Conservation (phyloP, 2,888 invertebrate genomes). For the Microctonus hyperodae region DNA sequence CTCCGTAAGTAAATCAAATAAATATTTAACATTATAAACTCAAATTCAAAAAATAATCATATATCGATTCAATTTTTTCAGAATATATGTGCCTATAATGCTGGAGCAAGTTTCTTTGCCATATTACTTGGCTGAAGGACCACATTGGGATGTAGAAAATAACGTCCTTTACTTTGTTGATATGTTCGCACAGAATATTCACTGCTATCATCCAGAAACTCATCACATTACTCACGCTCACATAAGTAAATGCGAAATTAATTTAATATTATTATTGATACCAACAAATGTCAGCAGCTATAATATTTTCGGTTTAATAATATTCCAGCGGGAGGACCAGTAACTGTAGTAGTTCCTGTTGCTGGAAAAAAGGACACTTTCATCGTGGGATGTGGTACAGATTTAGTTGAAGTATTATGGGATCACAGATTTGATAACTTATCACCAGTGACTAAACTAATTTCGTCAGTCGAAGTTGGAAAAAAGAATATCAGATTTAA, state of each 20-base stretch:
- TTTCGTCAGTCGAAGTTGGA: conserved; percentile 64
- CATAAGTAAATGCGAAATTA: conserved; percentile 42
- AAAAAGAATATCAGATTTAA: conserved; percentile 68
- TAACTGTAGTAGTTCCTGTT: conserved; percentile 61
- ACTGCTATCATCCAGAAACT: conserved; percentile 65
- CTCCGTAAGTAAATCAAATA: no score
- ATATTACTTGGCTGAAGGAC: conserved; percentile 68
- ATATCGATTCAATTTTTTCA: not conserved
- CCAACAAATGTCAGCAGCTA: not conserved
- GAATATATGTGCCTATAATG: conserved; percentile 7
- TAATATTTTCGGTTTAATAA: not conserved
- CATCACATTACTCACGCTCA: conserved; percentile 55
- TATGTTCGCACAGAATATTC: conserved; percentile 65
- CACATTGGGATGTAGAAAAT: conserved; percentile 68
- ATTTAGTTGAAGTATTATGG: conserved; percentile 64
- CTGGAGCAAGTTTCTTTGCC: conserved; percentile 39
- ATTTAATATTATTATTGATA: not conserved
- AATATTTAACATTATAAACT: no score
- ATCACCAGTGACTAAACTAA: conserved; percentile 39
- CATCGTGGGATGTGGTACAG: conserved; percentile 60
- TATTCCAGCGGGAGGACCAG: conserved; percentile 38
- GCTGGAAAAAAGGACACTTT: conserved; percentile 56
- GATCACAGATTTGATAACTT: conserved; percentile 54
- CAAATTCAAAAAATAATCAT: no score
- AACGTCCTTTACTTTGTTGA: conserved; percentile 72